phyloP scores from a whole-genome alignment of 2,888 invertebrate species.

The Bedellia somnulentella region DNA sequence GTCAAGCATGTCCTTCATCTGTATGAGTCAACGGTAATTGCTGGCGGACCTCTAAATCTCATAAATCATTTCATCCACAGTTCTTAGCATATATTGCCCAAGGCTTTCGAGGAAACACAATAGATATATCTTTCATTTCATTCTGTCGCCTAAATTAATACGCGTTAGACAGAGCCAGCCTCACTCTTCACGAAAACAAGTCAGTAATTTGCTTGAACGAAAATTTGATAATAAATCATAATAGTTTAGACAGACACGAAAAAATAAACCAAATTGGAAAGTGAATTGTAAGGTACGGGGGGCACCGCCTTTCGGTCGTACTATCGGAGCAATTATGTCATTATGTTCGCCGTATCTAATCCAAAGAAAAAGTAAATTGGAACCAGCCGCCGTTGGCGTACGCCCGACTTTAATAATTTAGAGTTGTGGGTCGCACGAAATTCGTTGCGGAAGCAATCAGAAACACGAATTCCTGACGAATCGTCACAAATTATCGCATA shows the following conservation, averaged over 20 bases:
- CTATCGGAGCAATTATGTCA: slow-evolving; percentile 62
- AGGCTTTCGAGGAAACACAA: slow-evolving; percentile 42
- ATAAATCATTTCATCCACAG: slow-evolving; percentile 46
- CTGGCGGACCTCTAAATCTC: slow-evolving; percentile 9
- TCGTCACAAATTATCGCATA: slow-evolving; percentile 42
- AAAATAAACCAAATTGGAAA: slow-evolving; percentile 60
- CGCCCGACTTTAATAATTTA: slow-evolving; percentile 53
- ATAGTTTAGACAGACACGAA: slow-evolving; percentile 58
- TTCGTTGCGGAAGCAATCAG: slow-evolving; percentile 61
- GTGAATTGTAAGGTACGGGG: slow-evolving; percentile 59
- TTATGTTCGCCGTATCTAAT: slow-evolving; percentile 61
- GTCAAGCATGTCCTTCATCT: too few relatives aligned
- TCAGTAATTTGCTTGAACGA: slow-evolving; percentile 57
- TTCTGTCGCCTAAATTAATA: slow-evolving; percentile 18
- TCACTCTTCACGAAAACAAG: slow-evolving; percentile 32
- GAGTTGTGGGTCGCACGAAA: slow-evolving; percentile 57
- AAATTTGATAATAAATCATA: slow-evolving; percentile 61
- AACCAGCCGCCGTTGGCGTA: slow-evolving; percentile 55
- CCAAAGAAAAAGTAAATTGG: slow-evolving; percentile 60
- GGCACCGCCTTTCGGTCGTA: slow-evolving; percentile 36
- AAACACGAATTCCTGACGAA: slow-evolving; percentile 48
- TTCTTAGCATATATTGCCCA: slow-evolving; percentile 29
- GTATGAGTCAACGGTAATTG: too few relatives aligned
- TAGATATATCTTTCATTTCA: slow-evolving; percentile 27
- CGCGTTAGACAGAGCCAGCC: slow-evolving; percentile 31